Conservation (phyloP, 1,140 invertebrate species). For the Odontomachus brunneus region DNA sequence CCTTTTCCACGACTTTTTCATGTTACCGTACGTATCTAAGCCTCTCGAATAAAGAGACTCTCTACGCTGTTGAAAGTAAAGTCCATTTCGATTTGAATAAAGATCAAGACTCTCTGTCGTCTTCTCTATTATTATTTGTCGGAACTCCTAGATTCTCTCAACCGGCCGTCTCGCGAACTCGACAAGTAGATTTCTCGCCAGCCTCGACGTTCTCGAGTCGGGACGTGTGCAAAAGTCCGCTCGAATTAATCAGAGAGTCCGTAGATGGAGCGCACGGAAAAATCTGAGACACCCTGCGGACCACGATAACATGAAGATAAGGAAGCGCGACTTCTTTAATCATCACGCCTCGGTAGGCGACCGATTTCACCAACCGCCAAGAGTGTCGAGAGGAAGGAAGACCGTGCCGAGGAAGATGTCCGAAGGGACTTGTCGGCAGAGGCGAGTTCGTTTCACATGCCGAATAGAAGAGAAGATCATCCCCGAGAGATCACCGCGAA, state of each 20-base stretch:
- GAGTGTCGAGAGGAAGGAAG: conserved; percentile 14
- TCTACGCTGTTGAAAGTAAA: conserved; percentile 49
- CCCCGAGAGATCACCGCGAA: conserved; percentile 40
- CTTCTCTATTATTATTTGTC: conserved; percentile 12
- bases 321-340: conserved; percentile 10
- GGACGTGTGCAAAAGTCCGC: neutral
- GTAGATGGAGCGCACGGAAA: conserved; percentile 3
- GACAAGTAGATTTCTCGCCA: conserved; percentile 19
- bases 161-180: conserved; percentile 17
- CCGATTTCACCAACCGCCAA: conserved; percentile 21
- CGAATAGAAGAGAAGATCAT: neutral
- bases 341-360: neutral
- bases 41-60: conserved; percentile 14
- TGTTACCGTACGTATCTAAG: conserved; percentile 42
- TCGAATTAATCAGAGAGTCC: conserved; percentile 38
- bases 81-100: conserved; percentile 35
- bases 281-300: conserved; percentile 25
- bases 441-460: conserved; percentile 36
- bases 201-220: conserved; percentile 27
- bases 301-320: conserved; percentile 11
- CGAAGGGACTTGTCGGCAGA: conserved; percentile 16
- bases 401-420: neutral
- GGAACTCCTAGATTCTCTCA: conserved; percentile 36
- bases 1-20: conserved; percentile 50
- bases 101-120: conserved; percentile 27